A percentile compares a stretch with the other conserved stretches of the same genome.
Conservation (phyloP, 2,888 invertebrate species). For the Macaria notata region DNA sequence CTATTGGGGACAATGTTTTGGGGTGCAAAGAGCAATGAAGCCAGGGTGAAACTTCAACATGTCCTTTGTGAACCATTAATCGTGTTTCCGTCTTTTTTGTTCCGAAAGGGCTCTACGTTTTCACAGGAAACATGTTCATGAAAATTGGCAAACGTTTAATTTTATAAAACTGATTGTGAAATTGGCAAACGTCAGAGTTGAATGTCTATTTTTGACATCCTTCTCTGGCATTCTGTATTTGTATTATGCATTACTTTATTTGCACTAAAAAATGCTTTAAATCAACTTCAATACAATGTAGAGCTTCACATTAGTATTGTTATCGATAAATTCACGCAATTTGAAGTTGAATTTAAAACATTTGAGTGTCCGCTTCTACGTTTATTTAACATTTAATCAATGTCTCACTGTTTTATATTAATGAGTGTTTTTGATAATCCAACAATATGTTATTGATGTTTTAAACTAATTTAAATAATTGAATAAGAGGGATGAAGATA, state of each 20-base stretch:
- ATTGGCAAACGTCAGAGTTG: conserved; percentile 4
- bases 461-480: no score
- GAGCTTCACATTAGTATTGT: no score
- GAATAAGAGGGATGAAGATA: no score
- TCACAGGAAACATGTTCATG: not conserved
- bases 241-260: not conserved
- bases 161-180: conserved; percentile 1
- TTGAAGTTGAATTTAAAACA: conserved; percentile 16
- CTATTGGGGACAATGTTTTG: not conserved
- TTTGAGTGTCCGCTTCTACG: conserved; percentile 13
- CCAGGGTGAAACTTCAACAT: no score
- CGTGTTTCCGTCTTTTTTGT: not conserved
- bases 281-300: not conserved
- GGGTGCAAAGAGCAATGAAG: not conserved
- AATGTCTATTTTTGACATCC: conserved; percentile 1
- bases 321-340: not conserved
- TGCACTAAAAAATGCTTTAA: not conserved
- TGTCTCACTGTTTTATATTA: conserved; percentile 14
- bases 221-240: conserved; percentile 9
- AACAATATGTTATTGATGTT: not conserved
- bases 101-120: conserved; percentile 16
- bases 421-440: conserved; percentile 3
- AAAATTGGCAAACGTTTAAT: not conserved
- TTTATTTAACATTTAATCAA: conserved; percentile 10
- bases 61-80: no score